Conservation (phyloP, 2,113 vertebrate genomes). For the Bujurquina vittata region DNA sequence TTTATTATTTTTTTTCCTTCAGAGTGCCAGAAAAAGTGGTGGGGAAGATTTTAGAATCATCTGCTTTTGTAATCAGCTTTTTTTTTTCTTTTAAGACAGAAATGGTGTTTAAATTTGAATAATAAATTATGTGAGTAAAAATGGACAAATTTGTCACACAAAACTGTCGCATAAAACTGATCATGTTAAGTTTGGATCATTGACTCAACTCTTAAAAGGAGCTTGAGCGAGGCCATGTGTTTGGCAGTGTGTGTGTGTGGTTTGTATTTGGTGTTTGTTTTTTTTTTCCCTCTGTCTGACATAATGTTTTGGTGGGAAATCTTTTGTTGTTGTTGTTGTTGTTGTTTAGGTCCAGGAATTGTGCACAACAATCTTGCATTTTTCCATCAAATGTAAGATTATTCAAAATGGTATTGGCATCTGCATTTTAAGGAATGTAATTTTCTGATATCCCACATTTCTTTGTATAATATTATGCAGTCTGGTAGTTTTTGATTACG, state of each 20-base stretch:
- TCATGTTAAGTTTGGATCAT: neutral
- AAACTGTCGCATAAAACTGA: too few relatives aligned
- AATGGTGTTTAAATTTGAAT: neutral
- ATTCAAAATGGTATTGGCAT: neutral
- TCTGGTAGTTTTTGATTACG: neutral
- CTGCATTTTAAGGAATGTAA: neutral
- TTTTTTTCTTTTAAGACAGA: neutral
- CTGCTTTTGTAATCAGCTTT: neutral
- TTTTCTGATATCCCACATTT: neutral
- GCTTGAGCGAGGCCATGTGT: neutral
- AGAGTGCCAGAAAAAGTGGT: neutral
- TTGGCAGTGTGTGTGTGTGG: neutral
- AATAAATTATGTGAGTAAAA: neutral
- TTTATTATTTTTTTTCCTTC: neutral
- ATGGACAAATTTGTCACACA: neutral
- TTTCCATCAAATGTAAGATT: neutral
- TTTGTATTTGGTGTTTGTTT: neutral
- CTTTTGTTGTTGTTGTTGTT: neutral
- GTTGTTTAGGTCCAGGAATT: neutral
- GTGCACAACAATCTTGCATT: too few relatives aligned
- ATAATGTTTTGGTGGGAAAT: neutral
- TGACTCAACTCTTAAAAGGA: neutral
- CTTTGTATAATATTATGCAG: neutral
- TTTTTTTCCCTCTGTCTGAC: rapidly evolving
- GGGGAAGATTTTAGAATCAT: neutral